Evolutionary conservation across 2,888 invertebrate genomes (phyloP), one percentile per base, ranked within the genome.

Genomic region (Heliconius ethilla): DNA sequence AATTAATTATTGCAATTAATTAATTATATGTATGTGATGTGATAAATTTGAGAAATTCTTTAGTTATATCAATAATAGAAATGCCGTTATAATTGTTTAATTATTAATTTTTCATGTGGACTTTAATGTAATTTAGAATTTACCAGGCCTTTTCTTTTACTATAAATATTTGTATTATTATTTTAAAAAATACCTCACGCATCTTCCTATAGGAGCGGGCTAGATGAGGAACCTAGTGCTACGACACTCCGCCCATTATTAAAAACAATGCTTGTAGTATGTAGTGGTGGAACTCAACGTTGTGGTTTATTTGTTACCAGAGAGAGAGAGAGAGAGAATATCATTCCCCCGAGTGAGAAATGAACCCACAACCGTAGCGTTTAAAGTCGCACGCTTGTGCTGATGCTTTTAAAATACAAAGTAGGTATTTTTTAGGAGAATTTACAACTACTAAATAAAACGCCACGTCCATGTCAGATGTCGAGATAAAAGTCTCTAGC

Each of bases 371-470:
- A 11, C 11, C 10, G 40, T 40, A 9, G 40, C 40, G 40, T 40
- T 40, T 40, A 40, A 40, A 40, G 40, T 40, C 2, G 40, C 40
- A 40, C 0, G 40, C 11, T 40, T 40, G 9, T 40, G 11, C 11
- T 40, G 11, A 25, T 62, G 25, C 25, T 25, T 11, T 62, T 18
- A 63, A 27, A 15, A 25, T 63, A n/a, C 5, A 27, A 15, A 63
- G 2, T 6, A 27, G 15, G 15, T 27, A 63, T 63, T 63, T 7
- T 7, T 18, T 27, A 63, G 0, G 27, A 27, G 13, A n/a, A n/a
- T 37, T 37, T n/a, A 33, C 59, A 59, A 29, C 51, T 51, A 33
- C n/a, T 70, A 77, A 73, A 51, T 63, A 76, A 76, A 76, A 37
- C 72, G 59, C 22, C 5, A n/a, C 22, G 59, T 59, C 33, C 59